These are phyloP conservation scores for Zaprionus gabonicus DNA, from an alignment of 1,140 invertebrate species.

Conservation along the genomic window DNA sequence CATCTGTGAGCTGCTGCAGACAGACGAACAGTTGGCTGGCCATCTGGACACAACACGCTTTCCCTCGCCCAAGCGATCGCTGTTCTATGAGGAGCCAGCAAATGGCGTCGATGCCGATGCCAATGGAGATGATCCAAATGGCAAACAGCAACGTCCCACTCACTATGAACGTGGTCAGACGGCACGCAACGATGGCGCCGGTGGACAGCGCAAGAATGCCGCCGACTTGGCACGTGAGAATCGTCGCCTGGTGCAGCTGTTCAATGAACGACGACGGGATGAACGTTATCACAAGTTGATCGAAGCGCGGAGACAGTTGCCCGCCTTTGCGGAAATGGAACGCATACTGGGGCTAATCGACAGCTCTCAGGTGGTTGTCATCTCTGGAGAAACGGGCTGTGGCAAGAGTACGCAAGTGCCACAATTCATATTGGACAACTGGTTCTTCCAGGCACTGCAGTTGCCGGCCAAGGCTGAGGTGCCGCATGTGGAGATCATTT, in stretches of 20 bases:
- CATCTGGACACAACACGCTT: conserved; percentile 87
- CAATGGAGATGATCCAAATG: not conserved
- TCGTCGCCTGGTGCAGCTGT: conserved; percentile 86
- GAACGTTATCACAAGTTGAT: conserved; percentile 88
- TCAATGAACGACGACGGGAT: conserved; percentile 86
- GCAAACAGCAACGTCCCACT: conserved; percentile 77
- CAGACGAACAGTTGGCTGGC: conserved; percentile 88
- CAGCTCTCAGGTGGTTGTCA: conserved; percentile 89
- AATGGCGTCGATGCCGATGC: not conserved
- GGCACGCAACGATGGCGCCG: conserved; percentile 81
- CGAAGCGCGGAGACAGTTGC: conserved; percentile 87
- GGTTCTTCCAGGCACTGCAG: conserved; percentile 81
- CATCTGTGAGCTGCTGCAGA: conserved; percentile 89
- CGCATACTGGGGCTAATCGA: conserved; percentile 88
- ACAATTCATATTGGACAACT: conserved; percentile 95
- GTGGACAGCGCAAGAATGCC: conserved; percentile 84
- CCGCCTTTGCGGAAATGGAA: conserved; percentile 88
- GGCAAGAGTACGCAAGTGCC: conserved; percentile 96
- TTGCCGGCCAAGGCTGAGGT: conserved; percentile 39
- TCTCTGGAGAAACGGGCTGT: conserved; percentile 94
- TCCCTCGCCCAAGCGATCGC: conserved; percentile 83
- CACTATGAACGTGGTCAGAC: conserved; percentile 87
- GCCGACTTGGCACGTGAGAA: conserved; percentile 87
- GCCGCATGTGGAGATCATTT: conserved; percentile 88
- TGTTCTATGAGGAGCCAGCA: conserved; percentile 66